Base-by-base conservation (phyloP, 2,113 vertebrate genomes). In the Neogobius melanostomus region DNA sequence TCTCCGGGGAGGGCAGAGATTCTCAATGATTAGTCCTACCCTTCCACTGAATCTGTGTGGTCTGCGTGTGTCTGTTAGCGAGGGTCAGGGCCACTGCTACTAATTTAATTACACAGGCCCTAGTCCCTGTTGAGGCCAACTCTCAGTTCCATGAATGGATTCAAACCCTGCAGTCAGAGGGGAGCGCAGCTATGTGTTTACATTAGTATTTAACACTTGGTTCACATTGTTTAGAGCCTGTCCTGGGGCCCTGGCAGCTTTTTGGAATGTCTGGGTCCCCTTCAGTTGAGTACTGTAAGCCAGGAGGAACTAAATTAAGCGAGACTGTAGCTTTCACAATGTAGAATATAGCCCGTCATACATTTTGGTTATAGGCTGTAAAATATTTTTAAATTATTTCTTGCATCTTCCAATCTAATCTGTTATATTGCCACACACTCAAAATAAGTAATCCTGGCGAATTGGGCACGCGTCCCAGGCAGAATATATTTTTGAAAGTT, bases 101-200 rank as follows among this genome's bases (percentile, higher is more conserved):
- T 76, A 86, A 90, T 84, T 87, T 46, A 88, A 85, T 91, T 88
- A 79, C 72, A 81, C 75, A 80, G 17, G 77, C 53, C 70, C 52
- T 46, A 45, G 1, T 68, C 70, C 17, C 67, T 36, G 50, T 46
- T 65, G 50, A 45, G 50, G 66, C 66, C 69, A 9, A 69, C 77
- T 82, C 70, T 50, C 63, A 77, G 65, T 47, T 68, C 81, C 82
- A 74, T 80, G 85, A 89, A 90, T 83, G 77, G 82, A 80, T 77
- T 76, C 54, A 76, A 85, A 80, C 65, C 48, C 48, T 62, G 62
- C 9, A 52, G 65, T 54, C 0, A 48, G 71, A 59, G 67, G 61
- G 54, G 17, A 10, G 36, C 57, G 16, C 51, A 77, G 68, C 66
- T 71, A 47, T 64, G 60, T 75, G 83, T 82, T 86, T 83, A 82